Base-by-base conservation (phyloP, 2,113 vertebrate genomes). In the Ariopsis seemanni region DNA sequence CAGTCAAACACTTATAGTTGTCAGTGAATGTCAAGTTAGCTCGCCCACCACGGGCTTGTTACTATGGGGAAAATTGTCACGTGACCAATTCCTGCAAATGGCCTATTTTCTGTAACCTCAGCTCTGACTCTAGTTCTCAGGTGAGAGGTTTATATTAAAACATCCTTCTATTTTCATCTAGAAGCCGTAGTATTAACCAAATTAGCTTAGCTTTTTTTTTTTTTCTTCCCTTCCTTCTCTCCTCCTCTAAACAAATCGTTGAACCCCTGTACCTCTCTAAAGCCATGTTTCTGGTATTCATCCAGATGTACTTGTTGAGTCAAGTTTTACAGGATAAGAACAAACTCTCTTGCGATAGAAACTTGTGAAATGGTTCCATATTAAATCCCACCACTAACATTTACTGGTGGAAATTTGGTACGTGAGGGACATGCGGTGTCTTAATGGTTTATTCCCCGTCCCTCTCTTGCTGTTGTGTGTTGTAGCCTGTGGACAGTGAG, bases 401-500 rank as follows among this genome's bases (percentile, higher is more conserved):
- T 1, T 48, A 52, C 50, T 53, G 11, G 5, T 78, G 25, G 75
- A 15, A 58, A 57, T n/a, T 83, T 22, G 42, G 1, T 85, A n/a
- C 55, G 0, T 65, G 62, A 42, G 50, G 42, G 17, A 42, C 30
- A 18, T 84, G 11, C 17, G 34, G 63, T 74, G 7, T 55, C 11
- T 77, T 71, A 15, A 27, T 15, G 25, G 5, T 1, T 34, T 14
- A 18, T 55, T 88, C n/a, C 52, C 5, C 9, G 42, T 4, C 57
- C 93, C 17, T 75, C 8, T 50, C 30, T 80, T 42, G 20, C 63
- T 65, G 78, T 63, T 81, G 25, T 82, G 34, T 86, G 25, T 90
- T 91, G 25, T 85, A 98, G 97, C 94, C 96, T 0, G 95, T 97
- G 88, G 94, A 95, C 14, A 95, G 95, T 87, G 96, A 97, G 69